A percentile compares a stretch with the other conserved stretches of the same genome.
These are phyloP conservation scores for Synanthedon myopaeformis DNA, from an alignment of 2,888 invertebrate species.

Conservation along the genomic window DNA sequence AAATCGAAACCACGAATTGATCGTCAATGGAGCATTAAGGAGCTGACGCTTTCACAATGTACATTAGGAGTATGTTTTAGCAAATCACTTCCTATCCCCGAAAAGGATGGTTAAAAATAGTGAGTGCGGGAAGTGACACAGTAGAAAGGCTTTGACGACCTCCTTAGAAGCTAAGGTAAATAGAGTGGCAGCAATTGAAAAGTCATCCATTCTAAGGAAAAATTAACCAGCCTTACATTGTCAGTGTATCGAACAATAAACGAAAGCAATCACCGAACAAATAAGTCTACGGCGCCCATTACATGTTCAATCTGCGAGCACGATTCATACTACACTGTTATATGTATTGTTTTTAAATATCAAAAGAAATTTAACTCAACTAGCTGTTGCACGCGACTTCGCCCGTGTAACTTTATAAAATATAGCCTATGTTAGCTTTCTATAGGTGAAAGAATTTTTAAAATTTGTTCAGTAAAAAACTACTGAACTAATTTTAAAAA, in stretches of 20 bases:
- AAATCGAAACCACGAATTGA: constrained; percentile 56
- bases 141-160: constrained; percentile 47
- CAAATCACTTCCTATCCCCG: constrained; percentile 62
- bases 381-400: too few relatives aligned
- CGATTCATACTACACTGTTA: constrained; percentile 22
- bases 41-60: constrained; percentile 56
- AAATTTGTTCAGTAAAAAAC: too few relatives aligned
- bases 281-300: constrained; percentile 29
- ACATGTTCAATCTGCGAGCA: constrained; percentile 16
- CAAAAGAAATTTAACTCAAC: too few relatives aligned
- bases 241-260: constrained; percentile 33
- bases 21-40: constrained; percentile 61
- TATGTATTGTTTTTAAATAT: constrained; percentile 22
- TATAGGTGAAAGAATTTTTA: too few relatives aligned
- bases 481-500: too few relatives aligned
- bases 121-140: constrained; percentile 63
- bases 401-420: too few relatives aligned
- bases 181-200: constrained; percentile 61
- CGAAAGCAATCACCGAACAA: constrained; percentile 26
- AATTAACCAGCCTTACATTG: constrained; percentile 33
- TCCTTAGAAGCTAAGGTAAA: constrained; percentile 41
- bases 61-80: constrained; percentile 65
- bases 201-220: constrained; percentile 44
- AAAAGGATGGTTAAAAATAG: constrained; percentile 50
- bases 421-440: too few relatives aligned